phyloP scores from a whole-genome alignment of 2,113 vertebrate genomes.

The Brachypodius melanocephalos region DNA sequence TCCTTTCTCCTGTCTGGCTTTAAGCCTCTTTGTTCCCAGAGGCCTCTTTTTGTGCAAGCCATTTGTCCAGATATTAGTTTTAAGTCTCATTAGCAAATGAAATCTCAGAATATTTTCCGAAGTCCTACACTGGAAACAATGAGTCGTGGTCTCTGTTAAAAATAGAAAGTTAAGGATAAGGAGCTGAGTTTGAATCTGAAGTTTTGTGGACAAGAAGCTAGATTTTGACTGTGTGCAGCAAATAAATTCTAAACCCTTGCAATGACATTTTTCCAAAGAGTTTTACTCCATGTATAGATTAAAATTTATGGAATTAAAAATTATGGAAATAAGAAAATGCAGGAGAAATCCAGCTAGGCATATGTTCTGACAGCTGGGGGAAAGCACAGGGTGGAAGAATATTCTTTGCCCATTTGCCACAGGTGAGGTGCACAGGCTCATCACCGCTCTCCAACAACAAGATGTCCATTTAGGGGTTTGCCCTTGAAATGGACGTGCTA shows the following conservation, averaged over 20 bases:
- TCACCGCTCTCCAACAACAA: not conserved
- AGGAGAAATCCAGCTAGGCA: not conserved
- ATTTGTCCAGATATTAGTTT: constrained; percentile 11
- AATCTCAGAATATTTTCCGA: constrained; percentile 39
- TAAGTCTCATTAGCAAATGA: constrained; percentile 25
- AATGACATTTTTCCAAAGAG: not conserved
- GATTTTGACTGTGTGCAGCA: not conserved
- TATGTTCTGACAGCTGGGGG: not conserved
- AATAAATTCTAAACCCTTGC: not conserved
- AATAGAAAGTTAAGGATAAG: not conserved
- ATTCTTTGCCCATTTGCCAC: not conserved
- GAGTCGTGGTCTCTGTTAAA: not conserved
- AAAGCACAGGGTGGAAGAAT: not conserved
- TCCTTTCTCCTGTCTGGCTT: not conserved
- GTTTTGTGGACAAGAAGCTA: fast-evolving
- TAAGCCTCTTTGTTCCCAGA: not conserved
- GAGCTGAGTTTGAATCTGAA: not conserved
- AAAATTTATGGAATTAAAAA: not conserved
- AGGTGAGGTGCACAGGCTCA: not conserved
- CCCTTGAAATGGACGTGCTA: not conserved
- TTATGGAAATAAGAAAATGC: not conserved
- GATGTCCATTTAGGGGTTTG: not conserved
- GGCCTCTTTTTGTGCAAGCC: not conserved
- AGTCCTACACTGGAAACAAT: constrained; percentile 19
- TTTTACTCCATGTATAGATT: not conserved